These are phyloP conservation scores for Acanthacorydalis orientalis DNA, from an alignment of 2,888 invertebrate genomes.

Conservation along the genomic window DNA sequence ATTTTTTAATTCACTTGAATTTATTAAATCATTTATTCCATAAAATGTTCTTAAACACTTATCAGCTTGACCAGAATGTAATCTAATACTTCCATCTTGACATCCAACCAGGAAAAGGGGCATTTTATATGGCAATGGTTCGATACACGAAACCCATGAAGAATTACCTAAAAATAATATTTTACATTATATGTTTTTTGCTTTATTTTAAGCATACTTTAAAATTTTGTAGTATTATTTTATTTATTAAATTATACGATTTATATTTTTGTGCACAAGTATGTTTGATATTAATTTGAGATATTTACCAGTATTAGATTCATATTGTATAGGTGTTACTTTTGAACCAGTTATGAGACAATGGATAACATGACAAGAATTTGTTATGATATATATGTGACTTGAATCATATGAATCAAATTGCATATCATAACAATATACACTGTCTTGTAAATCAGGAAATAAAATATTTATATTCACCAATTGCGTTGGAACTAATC, in stretches of 20 bases:
- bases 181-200: background rate
- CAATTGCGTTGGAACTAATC: constrained; percentile 18
- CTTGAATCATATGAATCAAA: constrained; percentile 25
- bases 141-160: constrained; percentile 26
- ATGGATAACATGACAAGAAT: constrained; percentile 28
- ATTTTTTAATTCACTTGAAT: constrained; percentile 18
- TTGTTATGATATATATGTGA: constrained; percentile 29
- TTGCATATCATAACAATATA: constrained; percentile 26
- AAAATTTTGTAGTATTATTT: no score
- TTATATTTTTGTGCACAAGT: no score
- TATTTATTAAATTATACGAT: no score
- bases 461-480: constrained; percentile 3
- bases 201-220: constrained; percentile 1
- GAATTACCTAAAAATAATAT: constrained; percentile 14
- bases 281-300: no score
- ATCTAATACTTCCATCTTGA: constrained; percentile 29
- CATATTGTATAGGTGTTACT: constrained; percentile 18
- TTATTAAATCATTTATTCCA: constrained; percentile 17
- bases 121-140: constrained; percentile 29
- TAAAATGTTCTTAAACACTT: constrained; percentile 25
- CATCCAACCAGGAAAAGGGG: constrained; percentile 32
- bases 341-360: constrained; percentile 19
- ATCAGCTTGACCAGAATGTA: constrained; percentile 27
- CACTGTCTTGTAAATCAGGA: constrained; percentile 15
- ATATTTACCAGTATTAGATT: constrained; percentile 16